Evolutionary conservation across 1,140 invertebrate species (phyloP).

Genomic region (Cherax destructor): DNA sequence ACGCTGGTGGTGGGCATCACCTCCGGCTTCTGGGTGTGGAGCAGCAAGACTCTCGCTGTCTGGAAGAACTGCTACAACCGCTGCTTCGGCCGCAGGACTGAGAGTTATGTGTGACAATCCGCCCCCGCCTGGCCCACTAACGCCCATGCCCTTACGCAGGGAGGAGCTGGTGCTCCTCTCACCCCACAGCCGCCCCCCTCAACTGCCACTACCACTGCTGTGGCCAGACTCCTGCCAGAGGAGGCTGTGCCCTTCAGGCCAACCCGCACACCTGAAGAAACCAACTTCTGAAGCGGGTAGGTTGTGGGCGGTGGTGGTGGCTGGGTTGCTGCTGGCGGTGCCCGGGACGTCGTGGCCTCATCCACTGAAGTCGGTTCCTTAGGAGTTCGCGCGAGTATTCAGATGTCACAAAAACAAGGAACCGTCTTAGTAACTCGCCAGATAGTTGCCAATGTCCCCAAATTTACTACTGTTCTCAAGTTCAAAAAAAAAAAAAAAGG

Average conservation of each 20-base stretch:
- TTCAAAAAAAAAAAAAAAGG: background rate
- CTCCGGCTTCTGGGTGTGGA: constrained; percentile 82
- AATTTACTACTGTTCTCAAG: background rate
- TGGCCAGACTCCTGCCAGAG: constrained; percentile 64
- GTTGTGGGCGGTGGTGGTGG: background rate
- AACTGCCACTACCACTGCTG: constrained; percentile 43
- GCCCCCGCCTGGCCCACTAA: constrained; percentile 70
- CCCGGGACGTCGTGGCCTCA: background rate
- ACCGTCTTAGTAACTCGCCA: background rate
- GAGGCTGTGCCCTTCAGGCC: constrained; percentile 70
- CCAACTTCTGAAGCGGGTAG: constrained; percentile 61
- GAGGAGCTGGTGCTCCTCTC: constrained; percentile 34
- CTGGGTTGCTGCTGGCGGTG: background rate
- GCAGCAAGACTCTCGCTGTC: constrained; percentile 81
- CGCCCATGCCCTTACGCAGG: constrained; percentile 47
- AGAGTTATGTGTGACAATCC: constrained; percentile 72
- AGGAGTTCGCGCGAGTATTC: background rate
- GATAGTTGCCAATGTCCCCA: background rate
- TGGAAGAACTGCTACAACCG: constrained; percentile 78
- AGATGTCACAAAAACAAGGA: background rate
- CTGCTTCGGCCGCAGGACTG: constrained; percentile 62
- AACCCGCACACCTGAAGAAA: constrained; percentile 70
- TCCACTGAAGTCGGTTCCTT: background rate
- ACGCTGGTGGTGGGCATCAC: constrained; percentile 80
- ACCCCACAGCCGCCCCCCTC: constrained; percentile 52